Conservation (phyloP, 2,888 invertebrate genomes). For the Esperia sulphurella region DNA sequence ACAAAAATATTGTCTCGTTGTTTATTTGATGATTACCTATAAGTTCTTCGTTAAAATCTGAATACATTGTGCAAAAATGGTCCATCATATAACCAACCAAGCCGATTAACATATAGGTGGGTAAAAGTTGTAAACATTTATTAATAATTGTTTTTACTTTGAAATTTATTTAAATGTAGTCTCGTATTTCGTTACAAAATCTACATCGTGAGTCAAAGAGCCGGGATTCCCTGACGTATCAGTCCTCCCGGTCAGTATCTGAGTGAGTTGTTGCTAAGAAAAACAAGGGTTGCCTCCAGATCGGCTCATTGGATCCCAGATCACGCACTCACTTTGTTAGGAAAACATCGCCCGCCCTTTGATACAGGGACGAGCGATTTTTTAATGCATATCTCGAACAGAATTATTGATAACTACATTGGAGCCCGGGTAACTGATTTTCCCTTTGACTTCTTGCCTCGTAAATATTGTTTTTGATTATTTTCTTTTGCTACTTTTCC, state of each 20-base stretch:
- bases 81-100: too few relatives aligned
- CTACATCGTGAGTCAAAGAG: constrained; percentile 21
- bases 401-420: constrained; percentile 67
- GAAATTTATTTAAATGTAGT: too few relatives aligned
- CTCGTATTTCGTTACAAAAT: too few relatives aligned
- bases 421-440: constrained; percentile 41
- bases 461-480: constrained; percentile 8
- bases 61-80: too few relatives aligned
- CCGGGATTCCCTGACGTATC: constrained; percentile 38
- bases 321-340: constrained; percentile 75
- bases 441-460: constrained; percentile 38
- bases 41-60: too few relatives aligned
- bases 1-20: too few relatives aligned
- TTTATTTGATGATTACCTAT: too few relatives aligned
- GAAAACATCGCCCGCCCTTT: constrained; percentile 69
- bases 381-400: constrained; percentile 72
- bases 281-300: constrained; percentile 63
- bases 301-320: constrained; percentile 59
- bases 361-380: constrained; percentile 58
- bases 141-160: too few relatives aligned
- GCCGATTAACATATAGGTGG: too few relatives aligned
- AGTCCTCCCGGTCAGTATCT: constrained; percentile 43
- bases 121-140: too few relatives aligned
- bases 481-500: constrained; percentile 15
- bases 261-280: constrained; percentile 68